These are phyloP conservation scores for Nylanderia fulva DNA, from an alignment of 1,140 invertebrate genomes.

Conservation along the genomic window DNA sequence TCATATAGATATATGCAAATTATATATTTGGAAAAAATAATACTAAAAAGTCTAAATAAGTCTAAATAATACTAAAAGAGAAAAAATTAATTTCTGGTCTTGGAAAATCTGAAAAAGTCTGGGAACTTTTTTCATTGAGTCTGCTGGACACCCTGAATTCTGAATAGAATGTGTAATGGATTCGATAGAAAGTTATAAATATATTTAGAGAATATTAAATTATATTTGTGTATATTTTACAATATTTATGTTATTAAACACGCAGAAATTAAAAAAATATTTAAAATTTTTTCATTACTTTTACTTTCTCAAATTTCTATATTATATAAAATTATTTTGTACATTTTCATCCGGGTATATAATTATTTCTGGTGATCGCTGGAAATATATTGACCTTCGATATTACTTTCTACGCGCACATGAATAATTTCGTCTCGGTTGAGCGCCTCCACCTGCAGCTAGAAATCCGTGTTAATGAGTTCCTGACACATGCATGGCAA, in stretches of 20 bases:
- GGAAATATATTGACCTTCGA: not conserved
- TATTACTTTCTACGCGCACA: not conserved
- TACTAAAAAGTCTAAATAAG: no score
- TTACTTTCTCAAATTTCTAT: not conserved
- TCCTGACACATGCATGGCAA: not conserved
- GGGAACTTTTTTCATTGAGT: no score
- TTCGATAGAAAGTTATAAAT: not conserved
- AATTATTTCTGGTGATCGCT: not conserved
- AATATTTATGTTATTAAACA: no score
- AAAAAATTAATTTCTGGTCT: no score
- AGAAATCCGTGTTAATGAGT: slow-evolving; percentile 28
- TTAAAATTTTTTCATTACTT: no score
- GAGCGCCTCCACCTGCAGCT: slow-evolving; percentile 4
- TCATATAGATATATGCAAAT: no score
- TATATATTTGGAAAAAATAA: no score
- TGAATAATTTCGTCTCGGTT: slow-evolving; percentile 29
- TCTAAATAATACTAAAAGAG: no score
- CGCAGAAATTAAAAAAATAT: no score
- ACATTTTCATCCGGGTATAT: not conserved
- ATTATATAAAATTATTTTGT: not conserved
- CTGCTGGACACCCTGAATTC: no score
- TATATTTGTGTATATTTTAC: not conserved
- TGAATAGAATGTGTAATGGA: not conserved
- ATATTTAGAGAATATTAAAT: not conserved
- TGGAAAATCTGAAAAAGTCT: no score